A percentile compares a stretch with the other conserved stretches of the same genome.
Conservation (phyloP, 1,140 invertebrate species). For the Drosophila parvula region DNA sequence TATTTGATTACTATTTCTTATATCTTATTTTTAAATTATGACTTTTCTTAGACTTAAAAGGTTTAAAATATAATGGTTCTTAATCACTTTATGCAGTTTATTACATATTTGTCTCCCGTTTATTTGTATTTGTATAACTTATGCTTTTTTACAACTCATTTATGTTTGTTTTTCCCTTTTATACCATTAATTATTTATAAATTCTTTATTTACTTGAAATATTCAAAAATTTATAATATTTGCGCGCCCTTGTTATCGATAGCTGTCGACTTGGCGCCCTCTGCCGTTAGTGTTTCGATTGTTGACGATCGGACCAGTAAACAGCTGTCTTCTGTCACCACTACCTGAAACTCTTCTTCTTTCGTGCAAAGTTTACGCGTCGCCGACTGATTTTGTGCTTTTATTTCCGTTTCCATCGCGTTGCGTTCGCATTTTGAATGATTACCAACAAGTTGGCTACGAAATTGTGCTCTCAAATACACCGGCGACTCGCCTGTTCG, state of each 20-base stretch:
- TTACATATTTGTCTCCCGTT: no score
- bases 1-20: no score
- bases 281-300: neutral
- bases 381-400: neutral
- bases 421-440: conserved; percentile 8
- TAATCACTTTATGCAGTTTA: no score
- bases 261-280: neutral
- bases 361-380: conserved; percentile 1
- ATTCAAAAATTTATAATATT: neutral
- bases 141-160: no score
- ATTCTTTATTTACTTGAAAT: no score
- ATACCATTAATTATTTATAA: neutral
- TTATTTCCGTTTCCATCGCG: neutral
- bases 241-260: conserved; percentile 2
- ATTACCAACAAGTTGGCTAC: conserved; percentile 2
- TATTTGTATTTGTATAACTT: no score
- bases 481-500: neutral
- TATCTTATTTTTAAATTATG: no score
- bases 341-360: conserved; percentile 1
- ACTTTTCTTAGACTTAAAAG: no score
- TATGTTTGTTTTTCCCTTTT: neutral
- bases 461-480: neutral
- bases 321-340: neutral
- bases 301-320: neutral
- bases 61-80: no score